These are phyloP conservation scores for Hirtodrosophila cameraria DNA, from an alignment of 2,888 invertebrate genomes.

Conservation along the genomic window DNA sequence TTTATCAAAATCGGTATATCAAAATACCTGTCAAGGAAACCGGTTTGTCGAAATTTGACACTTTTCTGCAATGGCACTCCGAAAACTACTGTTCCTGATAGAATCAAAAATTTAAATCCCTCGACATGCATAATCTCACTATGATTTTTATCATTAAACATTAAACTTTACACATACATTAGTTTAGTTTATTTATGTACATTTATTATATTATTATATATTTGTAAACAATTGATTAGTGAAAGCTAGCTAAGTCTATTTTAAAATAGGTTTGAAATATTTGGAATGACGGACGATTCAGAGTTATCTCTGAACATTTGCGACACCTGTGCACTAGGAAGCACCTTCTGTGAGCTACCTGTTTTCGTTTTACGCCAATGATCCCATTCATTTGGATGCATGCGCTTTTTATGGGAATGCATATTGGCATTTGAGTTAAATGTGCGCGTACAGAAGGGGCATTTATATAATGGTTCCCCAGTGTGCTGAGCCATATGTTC, in stretches of 20 bases:
- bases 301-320: slow-evolving; percentile 72
- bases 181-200: slow-evolving; percentile 20
- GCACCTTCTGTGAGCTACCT: slow-evolving; percentile 76
- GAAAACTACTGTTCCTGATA: too few species aligned
- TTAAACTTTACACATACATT: too few species aligned
- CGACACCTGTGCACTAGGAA: slow-evolving; percentile 71
- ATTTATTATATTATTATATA: slow-evolving; percentile 19
- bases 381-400: slow-evolving; percentile 82
- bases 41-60: too few species aligned
- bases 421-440: slow-evolving; percentile 83
- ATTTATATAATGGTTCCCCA: slow-evolving; percentile 82
- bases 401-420: slow-evolving; percentile 83
- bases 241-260: neutral
- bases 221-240: slow-evolving; percentile 27
- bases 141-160: too few species aligned
- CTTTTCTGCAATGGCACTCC: too few species aligned
- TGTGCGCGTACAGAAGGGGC: slow-evolving; percentile 82
- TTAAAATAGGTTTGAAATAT: slow-evolving; percentile 49
- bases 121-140: too few species aligned
- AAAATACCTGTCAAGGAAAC: too few species aligned
- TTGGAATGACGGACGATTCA: slow-evolving; percentile 60
- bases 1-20: too few species aligned
- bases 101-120: too few species aligned
- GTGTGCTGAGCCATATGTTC: slow-evolving; percentile 84
- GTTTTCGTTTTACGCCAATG: slow-evolving; percentile 80